Base-by-base conservation (phyloP, 2,797 vertebrate species). In the Geotrypetes seraphini region DNA sequence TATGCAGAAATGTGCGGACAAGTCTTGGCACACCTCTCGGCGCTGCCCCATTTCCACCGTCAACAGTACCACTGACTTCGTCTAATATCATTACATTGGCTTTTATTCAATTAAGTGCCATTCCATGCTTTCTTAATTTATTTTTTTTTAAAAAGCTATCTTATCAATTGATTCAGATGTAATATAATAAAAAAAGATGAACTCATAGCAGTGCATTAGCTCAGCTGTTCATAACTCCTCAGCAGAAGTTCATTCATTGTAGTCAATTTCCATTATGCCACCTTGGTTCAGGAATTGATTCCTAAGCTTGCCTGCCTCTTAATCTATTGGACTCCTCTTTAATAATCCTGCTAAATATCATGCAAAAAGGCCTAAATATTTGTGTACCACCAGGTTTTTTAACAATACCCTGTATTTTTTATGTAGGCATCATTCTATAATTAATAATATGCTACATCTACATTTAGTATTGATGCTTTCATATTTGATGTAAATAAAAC, bases 21-120 rank as follows among this genome's bases (percentile, higher is more conserved):
- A 75, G 72, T 79, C 77, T 79, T 81, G 83, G 81, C 69, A 75
- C 74, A 78, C 62, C 42, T 77, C 71, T 86, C 57, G 50, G 67
- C 64, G 67, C 69, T 73, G 83, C 83, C 78, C 80, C 79, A 79
- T 80, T 91, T 91, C 87, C 71, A 62, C 88, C 90, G 90, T 95
- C 91, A 94, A 91, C 88, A 89, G 78, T 81, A 88, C 82, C 86
- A 83, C 76, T 82, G 82, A 81, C 86, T 76, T 75, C 66, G 75
- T 73, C 83, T 90, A 96, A 97, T 92, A 84, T 84, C 90, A 95
- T 96, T 85, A 82, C 75, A 80, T 73, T 91, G 90, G 91, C 87
- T 91, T 88, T 94, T 90, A 94, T 91, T 96, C 90, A 92, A 95
- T 97, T 96, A 95, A 93, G 92, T 90, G 86, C 84, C 89, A 89